A percentile compares a stretch with the other conserved stretches of the same genome.
phyloP scores from a whole-genome alignment of 2,113 vertebrate species.

The Corydoras maculifer region DNA sequence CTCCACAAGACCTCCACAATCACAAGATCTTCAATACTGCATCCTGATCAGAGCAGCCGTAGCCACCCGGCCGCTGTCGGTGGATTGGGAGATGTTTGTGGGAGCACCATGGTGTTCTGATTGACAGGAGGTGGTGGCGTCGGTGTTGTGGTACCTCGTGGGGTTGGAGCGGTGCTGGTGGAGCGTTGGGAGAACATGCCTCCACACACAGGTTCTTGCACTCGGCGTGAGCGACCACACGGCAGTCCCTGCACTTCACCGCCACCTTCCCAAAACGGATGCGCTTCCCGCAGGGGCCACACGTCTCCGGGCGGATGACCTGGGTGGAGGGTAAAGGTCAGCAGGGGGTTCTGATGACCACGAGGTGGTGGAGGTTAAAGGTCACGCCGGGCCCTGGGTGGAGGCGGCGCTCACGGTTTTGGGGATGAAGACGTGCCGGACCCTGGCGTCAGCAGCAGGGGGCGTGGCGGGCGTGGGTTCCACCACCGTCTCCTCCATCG shows the following conservation, averaged over 20 bases:
- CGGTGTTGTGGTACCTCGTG: conserved; percentile 28
- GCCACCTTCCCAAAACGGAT: conserved; percentile 74
- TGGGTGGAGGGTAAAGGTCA: conserved; percentile 36
- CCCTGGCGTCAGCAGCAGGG: background rate
- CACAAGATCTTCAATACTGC: no score
- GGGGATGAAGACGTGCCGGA: conserved; percentile 64
- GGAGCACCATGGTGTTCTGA: no score
- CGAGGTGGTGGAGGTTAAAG: background rate
- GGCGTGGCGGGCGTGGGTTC: conserved; percentile 4
- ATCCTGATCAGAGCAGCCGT: no score
- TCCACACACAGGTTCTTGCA: conserved; percentile 56
- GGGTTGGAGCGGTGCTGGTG: background rate
- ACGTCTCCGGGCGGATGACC: conserved; percentile 75
- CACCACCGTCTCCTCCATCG: conserved; percentile 7
- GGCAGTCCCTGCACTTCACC: conserved; percentile 71
- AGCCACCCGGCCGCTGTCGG: no score
- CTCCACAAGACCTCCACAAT: no score
- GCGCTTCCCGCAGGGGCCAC: conserved; percentile 67
- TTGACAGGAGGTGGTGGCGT: no score
- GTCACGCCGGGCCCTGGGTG: background rate
- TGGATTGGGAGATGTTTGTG: no score
- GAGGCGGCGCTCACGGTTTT: conserved; percentile 63
- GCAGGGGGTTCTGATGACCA: background rate
- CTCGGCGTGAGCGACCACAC: conserved; percentile 66
- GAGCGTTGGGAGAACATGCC: conserved; percentile 38